Evolutionary conservation across 2,797 vertebrate species (phyloP).

Genomic region (Adelosebastes latens): DNA sequence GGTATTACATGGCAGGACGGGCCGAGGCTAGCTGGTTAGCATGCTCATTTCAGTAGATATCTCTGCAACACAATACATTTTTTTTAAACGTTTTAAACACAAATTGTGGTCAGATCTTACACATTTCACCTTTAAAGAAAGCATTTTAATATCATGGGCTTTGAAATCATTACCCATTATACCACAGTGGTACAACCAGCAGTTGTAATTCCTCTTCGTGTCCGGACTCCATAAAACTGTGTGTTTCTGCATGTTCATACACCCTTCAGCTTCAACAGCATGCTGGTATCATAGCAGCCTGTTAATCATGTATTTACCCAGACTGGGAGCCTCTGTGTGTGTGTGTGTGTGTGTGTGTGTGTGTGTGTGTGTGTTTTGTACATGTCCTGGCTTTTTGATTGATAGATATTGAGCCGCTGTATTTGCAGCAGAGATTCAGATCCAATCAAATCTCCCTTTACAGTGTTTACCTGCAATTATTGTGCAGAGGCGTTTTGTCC

Average conservation of each 20-base stretch:
- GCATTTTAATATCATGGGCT: neutral
- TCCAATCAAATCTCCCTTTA: constrained; percentile 38
- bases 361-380: constrained; percentile 13
- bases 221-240: neutral
- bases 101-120: neutral
- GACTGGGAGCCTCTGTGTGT: constrained; percentile 7
- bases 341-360: constrained; percentile 15
- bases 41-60: neutral
- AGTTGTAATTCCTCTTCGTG: constrained; percentile 5
- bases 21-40: neutral
- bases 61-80: neutral
- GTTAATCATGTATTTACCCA: constrained; percentile 19
- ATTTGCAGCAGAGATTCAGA: constrained; percentile 32
- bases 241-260: constrained; percentile 5
- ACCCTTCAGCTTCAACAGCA: neutral
- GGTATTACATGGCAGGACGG: too few species aligned
- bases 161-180: constrained; percentile 7
- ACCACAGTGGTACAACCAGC: neutral
- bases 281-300: neutral
- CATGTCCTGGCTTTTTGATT: constrained; percentile 29
- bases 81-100: neutral
- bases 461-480: constrained; percentile 29
- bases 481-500: constrained; percentile 4
- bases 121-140: neutral
- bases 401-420: constrained; percentile 41